Percentiles rank a stretch among this genome's conserved stretches.
Conservation (phyloP, 1,140 invertebrate genomes). For the Brachionus rubens region DNA sequence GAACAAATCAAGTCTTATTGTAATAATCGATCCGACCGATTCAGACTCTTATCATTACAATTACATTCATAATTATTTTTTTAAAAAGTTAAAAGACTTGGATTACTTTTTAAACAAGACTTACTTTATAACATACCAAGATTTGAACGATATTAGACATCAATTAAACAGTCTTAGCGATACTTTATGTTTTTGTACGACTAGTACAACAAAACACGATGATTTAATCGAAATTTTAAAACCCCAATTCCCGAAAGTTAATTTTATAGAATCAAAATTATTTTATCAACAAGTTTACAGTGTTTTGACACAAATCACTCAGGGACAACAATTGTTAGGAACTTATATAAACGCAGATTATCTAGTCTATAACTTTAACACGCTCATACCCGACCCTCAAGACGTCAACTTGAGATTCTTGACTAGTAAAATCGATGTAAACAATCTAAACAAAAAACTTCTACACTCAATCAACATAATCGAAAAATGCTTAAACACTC, state of each 20-base stretch:
- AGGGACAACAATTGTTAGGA: background rate
- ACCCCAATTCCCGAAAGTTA: background rate
- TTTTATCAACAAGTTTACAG: background rate
- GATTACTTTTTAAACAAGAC: slow-evolving; percentile 15
- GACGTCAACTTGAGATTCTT: background rate
- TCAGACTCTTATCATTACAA: background rate
- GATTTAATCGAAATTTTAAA: background rate
- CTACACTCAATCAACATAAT: background rate
- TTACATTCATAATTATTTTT: slow-evolving; percentile 10
- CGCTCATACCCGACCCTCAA: background rate
- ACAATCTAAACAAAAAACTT: background rate
- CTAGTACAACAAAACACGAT: background rate
- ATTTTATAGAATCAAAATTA: background rate
- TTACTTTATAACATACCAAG: slow-evolving; percentile 22
- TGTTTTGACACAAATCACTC: background rate
- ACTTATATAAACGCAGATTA: slow-evolving; percentile 25
- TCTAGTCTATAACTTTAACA: slow-evolving; percentile 8
- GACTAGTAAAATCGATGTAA: background rate
- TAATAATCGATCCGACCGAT: background rate
- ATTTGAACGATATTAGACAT: slow-evolving; percentile 1
- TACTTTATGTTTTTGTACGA: background rate
- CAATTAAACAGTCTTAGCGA: slow-evolving; percentile 1
- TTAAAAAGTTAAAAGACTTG: slow-evolving; percentile 19
- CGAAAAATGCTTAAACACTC: slow-evolving; percentile 21
- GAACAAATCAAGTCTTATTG: background rate